Conservation (phyloP, 2,113 vertebrate species). For the Rissa tridactyla region DNA sequence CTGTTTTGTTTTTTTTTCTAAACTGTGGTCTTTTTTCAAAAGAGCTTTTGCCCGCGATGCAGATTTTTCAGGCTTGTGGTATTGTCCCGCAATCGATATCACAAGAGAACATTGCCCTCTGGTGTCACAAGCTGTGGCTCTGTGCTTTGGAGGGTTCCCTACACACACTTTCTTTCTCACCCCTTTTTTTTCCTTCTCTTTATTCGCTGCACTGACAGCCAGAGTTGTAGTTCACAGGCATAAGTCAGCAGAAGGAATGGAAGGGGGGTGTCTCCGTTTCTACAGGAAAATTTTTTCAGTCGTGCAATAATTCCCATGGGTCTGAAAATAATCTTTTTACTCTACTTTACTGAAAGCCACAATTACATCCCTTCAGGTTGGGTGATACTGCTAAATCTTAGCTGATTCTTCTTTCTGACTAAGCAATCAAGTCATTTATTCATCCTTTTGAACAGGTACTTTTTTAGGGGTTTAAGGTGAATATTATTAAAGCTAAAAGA, state of each 20-base stretch:
- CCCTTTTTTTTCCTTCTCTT: neutral
- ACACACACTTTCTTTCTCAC: neutral
- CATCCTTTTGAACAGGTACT: neutral
- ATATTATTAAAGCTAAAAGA: neutral
- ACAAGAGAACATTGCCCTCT: slow-evolving; percentile 70
- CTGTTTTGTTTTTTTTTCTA: neutral
- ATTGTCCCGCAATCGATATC: neutral
- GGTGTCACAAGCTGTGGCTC: slow-evolving; percentile 44
- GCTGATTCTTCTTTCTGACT: neutral
- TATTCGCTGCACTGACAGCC: neutral
- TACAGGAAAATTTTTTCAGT: neutral
- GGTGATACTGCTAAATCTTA: neutral
- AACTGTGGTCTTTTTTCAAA: neutral
- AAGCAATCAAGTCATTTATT: neutral
- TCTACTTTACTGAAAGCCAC: neutral
- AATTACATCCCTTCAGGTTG: neutral
- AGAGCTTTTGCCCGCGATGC: neutral
- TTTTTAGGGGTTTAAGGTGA: neutral
- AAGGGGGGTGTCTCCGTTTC: neutral
- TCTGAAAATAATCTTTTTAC: neutral
- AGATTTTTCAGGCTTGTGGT: neutral
- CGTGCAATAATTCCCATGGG: neutral
- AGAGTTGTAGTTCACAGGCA: neutral
- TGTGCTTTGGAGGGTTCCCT: neutral
- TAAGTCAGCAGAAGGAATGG: neutral